Evolutionary conservation across 2,888 invertebrate species (phyloP), one percentile per base, ranked within the genome.

Genomic region (Ethmia dodecea): DNA sequence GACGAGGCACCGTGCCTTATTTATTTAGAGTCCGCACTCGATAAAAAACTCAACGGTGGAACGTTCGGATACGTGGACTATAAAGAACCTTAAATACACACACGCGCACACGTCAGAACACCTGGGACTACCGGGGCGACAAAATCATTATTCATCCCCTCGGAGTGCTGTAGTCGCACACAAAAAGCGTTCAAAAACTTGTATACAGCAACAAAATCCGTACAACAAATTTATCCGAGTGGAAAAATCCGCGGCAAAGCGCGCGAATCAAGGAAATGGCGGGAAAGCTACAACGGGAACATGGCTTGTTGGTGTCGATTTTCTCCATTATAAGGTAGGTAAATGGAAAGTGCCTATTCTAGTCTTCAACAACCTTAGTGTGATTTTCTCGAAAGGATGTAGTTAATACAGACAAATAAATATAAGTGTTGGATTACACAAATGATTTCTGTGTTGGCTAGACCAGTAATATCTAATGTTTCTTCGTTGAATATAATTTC

Each of bases 11-110:
- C 50, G 49, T 49, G 48, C 49, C 48, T 60, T 67, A 64, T 74
- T 69, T 73, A 69, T 72, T 69, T 63, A 64, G 45, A 51, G 47
- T 53, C 51, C 51, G 47, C 52, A 55, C 52, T 55, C 53, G 47
- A 62, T 61, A 69, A 66, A 70, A 64, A 63, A 55, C 36, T 36
- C 40, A 37, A 47, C 42, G 33, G 33, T 43, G 33, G 33, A 39
- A 38, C 40, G 34, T 36, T 38, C 30, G 33, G 9, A 9, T 22
- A n/a, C n/a, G 45, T 47, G 41, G 40, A 51, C 45, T 40, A 45
- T 38, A 44, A 49, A 42, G 38, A 31, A 36, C 22, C 25, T 33
- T 30, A 36, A 40, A 32, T 32, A 37, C 31, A 27, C 40, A 13
- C 37, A 8, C 3, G 3, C 20, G 18, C 18, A 5, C 20, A 20